Conservation (phyloP, 2,113 vertebrate species). For the Equus quagga region DNA sequence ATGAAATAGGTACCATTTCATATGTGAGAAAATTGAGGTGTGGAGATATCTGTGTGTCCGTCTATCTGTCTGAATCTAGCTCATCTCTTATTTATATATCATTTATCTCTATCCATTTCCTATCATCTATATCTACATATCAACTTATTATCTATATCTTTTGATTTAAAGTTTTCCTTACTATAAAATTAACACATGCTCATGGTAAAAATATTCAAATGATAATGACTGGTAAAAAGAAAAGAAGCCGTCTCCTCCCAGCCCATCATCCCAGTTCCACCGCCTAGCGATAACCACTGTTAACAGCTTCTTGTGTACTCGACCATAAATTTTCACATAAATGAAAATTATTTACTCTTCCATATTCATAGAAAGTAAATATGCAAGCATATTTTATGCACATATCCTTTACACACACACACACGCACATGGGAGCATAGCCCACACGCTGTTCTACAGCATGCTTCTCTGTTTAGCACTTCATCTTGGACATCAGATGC, state of each 20-base stretch:
- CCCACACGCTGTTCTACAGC: not conserved
- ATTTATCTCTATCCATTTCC: not conserved
- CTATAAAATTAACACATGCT: not conserved
- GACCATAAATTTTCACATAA: not conserved
- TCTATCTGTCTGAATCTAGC: not conserved
- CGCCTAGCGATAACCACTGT: not conserved
- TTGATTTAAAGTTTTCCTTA: slow-evolving; percentile 11
- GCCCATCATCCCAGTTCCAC: not conserved
- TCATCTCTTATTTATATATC: slow-evolving; percentile 7
- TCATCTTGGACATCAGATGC: not conserved
- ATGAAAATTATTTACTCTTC: not conserved
- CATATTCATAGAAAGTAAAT: not conserved
- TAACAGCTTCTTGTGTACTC: not conserved
- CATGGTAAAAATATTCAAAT: slow-evolving; percentile 41
- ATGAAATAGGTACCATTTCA: slow-evolving; percentile 20
- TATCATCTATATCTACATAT: not conserved
- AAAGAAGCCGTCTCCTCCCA: not conserved
- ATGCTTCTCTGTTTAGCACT: not conserved
- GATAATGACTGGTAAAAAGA: slow-evolving; percentile 19
- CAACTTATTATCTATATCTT: not conserved
- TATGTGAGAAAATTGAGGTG: slow-evolving; percentile 7
- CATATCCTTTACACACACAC: not conserved
- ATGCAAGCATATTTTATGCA: not conserved
- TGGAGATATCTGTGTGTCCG: not conserved
- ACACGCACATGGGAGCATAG: not conserved